Base-by-base conservation (phyloP, 2,888 invertebrate species). In the Ormyrus labotus region DNA sequence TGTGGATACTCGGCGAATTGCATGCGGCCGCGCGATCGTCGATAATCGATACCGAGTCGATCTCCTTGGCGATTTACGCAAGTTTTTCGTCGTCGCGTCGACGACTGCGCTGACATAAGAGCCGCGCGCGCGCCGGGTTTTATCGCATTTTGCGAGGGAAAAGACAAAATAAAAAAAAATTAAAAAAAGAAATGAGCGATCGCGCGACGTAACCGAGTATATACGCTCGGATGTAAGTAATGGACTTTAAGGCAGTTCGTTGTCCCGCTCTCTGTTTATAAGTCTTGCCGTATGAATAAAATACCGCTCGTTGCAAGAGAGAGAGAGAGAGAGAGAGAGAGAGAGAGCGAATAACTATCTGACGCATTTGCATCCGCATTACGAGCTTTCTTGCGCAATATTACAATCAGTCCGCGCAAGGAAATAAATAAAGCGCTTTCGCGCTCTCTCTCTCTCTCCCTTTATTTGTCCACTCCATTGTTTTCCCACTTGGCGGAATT, bases 311-410 rank as follows among this genome's bases (percentile, higher is more conserved):
- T 81, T 81, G 84, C 82, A 80, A 83, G 79, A 78, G 70, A 75
- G 64, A n/a, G n/a, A n/a, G n/a, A n/a, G n/a, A n/a, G n/a, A n/a
- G n/a, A n/a, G 45, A 51, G 34, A 51, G 61, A 2, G 7, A n/a
- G 51, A 11, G 19, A 6, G 58, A 19, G 79, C 81, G 84, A 72
- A 60, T 60, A 60, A 60, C 68, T 67, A 57, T 61, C 80, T 74
- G 83, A 63, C 75, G 83, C 83, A 86, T 86, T 87, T 85, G 84
- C 87, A 86, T 87, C 86, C 77, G 84, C 84, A 81, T 85, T 83
- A 82, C 83, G 84, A 84, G 82, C 73, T 80, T 82, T 68, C 84
- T 86, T 88, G 86, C 87, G 88, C 87, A 89, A 88, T 88, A 88
- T 88, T 88, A 87, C 87, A 87, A 88, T 88, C 86, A 86, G 84